phyloP scores from a whole-genome alignment of 1,140 invertebrate genomes.

The Pseudoatta argentina region DNA sequence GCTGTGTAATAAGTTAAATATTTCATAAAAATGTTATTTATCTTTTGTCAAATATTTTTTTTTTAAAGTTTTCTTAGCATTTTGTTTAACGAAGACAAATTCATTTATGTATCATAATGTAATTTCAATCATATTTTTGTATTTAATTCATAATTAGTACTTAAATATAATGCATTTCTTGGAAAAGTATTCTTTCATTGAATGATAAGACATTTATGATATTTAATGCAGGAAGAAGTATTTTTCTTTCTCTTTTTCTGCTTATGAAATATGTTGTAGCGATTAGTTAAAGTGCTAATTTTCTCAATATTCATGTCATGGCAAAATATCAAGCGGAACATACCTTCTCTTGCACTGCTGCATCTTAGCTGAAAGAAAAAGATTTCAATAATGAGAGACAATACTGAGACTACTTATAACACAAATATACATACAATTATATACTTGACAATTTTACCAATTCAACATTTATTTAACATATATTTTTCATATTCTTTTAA shows the following conservation, averaged over 20 bases:
- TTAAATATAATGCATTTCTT: not conserved
- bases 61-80: no score
- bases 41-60: no score
- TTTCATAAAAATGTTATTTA: no score
- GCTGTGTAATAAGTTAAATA: not conserved
- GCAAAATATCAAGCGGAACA: slow-evolving; percentile 32
- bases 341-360: slow-evolving; percentile 6
- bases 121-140: slow-evolving; percentile 11
- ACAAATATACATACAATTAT: not conserved
- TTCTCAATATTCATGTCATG: slow-evolving; percentile 48
- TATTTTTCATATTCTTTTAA: not conserved
- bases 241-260: not conserved
- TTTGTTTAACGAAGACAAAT: not conserved
- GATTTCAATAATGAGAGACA: slow-evolving; percentile 1
- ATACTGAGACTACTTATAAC: not conserved
- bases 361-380: slow-evolving; percentile 42
- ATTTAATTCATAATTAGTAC: not conserved
- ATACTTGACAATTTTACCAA: not conserved
- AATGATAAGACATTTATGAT: not conserved
- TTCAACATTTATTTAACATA: not conserved
- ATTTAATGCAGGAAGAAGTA: not conserved
- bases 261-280: not conserved
- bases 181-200: not conserved
- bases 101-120: not conserved
- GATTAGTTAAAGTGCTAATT: slow-evolving; percentile 34